Evolutionary conservation across 2,113 vertebrate species (phyloP).

Genomic region (Alectura lathami): DNA sequence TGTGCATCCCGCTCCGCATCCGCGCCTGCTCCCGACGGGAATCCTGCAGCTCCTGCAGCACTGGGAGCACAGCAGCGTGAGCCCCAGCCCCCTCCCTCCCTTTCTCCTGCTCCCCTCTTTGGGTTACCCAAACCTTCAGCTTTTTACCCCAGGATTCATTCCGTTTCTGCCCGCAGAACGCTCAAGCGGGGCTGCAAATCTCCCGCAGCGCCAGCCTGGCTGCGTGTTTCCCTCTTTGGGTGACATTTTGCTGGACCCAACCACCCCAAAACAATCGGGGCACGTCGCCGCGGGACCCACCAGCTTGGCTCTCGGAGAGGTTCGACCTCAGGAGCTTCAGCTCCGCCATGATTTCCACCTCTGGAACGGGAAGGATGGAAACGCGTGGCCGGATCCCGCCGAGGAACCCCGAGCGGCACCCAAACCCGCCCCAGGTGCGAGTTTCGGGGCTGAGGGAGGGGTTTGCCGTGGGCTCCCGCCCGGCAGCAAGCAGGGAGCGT

Average conservation of each 20-base stretch:
- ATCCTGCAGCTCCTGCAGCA: background rate
- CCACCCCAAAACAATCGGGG: background rate
- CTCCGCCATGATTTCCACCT: background rate
- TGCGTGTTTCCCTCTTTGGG: accelerated
- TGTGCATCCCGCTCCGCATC: background rate
- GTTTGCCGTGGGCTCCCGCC: background rate
- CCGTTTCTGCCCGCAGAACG: background rate
- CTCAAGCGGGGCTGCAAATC: background rate
- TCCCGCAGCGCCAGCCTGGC: background rate
- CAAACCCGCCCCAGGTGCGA: too few species aligned
- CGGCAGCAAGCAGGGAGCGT: too few species aligned
- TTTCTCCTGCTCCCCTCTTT: accelerated
- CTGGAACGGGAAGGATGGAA: background rate
- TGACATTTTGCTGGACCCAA: background rate
- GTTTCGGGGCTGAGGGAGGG: too few species aligned
- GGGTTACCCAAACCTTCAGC: background rate
- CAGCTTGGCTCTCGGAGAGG: background rate
- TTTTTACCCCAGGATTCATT: background rate
- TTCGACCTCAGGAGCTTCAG: background rate
- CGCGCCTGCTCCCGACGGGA: accelerated
- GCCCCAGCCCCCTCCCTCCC: background rate
- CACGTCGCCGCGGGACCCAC: background rate
- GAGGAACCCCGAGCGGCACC: accelerated
- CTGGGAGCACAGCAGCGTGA: background rate
- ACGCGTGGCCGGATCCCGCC: accelerated